Evolutionary conservation across 1,140 invertebrate genomes (phyloP).

Genomic region (Argopecten irradians): DNA sequence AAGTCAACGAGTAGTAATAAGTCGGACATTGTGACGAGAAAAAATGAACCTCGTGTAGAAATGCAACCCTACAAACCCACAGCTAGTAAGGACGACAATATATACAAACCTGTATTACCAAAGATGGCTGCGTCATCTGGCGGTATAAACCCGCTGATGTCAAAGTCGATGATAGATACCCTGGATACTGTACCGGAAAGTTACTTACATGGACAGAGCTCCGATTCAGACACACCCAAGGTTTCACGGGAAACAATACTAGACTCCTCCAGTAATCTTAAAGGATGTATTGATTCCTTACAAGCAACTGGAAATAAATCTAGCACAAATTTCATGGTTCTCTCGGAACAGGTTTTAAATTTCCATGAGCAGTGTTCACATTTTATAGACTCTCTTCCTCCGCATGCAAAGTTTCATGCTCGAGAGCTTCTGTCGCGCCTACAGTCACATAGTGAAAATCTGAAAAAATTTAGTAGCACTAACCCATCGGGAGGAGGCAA

Average conservation of each 20-base stretch:
- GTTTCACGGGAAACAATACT: slow-evolving; percentile 68
- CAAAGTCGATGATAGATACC: slow-evolving; percentile 63
- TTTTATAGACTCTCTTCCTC: slow-evolving; percentile 81
- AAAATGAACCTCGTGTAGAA: slow-evolving; percentile 31
- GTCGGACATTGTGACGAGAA: neutral
- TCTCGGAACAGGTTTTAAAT: slow-evolving; percentile 72
- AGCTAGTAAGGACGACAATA: slow-evolving; percentile 54
- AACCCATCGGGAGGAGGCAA: slow-evolving; percentile 79
- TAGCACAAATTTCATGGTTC: slow-evolving; percentile 73
- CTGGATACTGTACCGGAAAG: slow-evolving; percentile 51
- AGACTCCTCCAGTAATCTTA: slow-evolving; percentile 62
- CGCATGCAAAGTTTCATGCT: slow-evolving; percentile 92
- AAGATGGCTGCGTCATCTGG: slow-evolving; percentile 51
- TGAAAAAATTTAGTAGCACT: slow-evolving; percentile 82
- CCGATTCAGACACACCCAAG: slow-evolving; percentile 55
- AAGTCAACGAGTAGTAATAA: slow-evolving; percentile 26
- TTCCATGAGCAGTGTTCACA: slow-evolving; percentile 71
- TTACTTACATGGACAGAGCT: slow-evolving; percentile 45
- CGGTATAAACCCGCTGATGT: slow-evolving; percentile 45
- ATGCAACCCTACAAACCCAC: slow-evolving; percentile 57
- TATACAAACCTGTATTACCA: slow-evolving; percentile 66
- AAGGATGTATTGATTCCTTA: slow-evolving; percentile 65
- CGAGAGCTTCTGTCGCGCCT: slow-evolving; percentile 89
- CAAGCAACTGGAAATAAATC: slow-evolving; percentile 67
- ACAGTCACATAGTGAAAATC: slow-evolving; percentile 86